phyloP scores from a whole-genome alignment of 1,140 invertebrate genomes.

The Drosophila nikananu region DNA sequence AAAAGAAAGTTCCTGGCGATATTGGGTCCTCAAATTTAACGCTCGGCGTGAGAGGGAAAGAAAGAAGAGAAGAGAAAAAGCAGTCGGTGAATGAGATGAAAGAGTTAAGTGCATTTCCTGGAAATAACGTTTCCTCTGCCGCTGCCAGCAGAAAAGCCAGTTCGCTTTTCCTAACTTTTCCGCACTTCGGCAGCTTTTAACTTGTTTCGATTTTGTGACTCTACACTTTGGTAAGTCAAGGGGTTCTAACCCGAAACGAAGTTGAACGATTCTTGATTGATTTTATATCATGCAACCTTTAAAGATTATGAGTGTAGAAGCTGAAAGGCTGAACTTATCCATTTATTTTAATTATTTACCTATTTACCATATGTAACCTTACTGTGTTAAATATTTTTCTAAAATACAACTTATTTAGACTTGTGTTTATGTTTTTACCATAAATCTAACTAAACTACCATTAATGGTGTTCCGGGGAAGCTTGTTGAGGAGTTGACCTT shows the following conservation, averaged over 20 bases:
- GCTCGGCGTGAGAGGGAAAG: conserved; percentile 6
- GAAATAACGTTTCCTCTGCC: conserved; percentile 71
- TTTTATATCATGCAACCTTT: neutral
- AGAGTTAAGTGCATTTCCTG: conserved; percentile 73
- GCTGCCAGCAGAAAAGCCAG: conserved; percentile 29
- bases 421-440: too few species aligned
- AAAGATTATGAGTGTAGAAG: neutral
- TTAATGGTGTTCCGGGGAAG: too few species aligned
- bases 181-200: conserved; percentile 44
- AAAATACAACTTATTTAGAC: too few species aligned
- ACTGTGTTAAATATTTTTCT: too few species aligned
- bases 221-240: neutral
- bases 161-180: conserved; percentile 43
- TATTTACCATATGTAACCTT: too few species aligned
- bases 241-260: conserved; percentile 7
- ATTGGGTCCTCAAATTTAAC: conserved; percentile 47
- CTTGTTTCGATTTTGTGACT: conserved; percentile 34
- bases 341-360: neutral
- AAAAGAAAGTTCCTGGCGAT: conserved; percentile 52
- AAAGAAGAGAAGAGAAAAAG: conserved; percentile 9
- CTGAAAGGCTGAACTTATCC: neutral
- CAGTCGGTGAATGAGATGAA: conserved; percentile 31
- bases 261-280: neutral
- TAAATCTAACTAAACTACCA: too few species aligned
- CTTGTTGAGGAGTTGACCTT: neutral